Percentiles rank a stretch among this genome's conserved stretches.
Conservation (phyloP, 1,140 invertebrate species). For the Microplitis mediator region DNA sequence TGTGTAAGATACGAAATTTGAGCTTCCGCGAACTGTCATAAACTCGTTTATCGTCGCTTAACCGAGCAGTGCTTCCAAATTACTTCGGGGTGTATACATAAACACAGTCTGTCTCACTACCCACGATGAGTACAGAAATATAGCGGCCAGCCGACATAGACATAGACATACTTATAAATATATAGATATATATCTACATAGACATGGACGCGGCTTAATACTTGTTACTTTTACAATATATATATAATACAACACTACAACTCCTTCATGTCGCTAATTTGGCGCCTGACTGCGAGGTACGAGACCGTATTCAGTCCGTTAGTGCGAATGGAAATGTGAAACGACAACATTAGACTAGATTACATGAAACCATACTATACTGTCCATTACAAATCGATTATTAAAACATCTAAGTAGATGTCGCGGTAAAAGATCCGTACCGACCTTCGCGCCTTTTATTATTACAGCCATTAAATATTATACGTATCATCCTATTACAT, state of each 20-base stretch:
- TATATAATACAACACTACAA: too few species aligned
- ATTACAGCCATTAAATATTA: too few species aligned
- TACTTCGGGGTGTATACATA: constrained; percentile 9
- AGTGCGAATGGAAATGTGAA: constrained; percentile 16
- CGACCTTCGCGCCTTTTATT: too few species aligned
- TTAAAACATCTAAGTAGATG: too few species aligned
- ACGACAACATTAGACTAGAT: constrained; percentile 9
- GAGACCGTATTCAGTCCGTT: constrained; percentile 15
- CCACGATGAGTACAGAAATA: constrained; percentile 1
- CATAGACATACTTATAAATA: too few species aligned
- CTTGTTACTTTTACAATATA: too few species aligned
- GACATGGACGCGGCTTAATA: too few species aligned
- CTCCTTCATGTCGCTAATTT: background rate
- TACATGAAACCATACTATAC: background rate
- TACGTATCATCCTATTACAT: too few species aligned
- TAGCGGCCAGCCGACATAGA: background rate
- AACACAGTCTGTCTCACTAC: constrained; percentile 5
- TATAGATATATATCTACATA: too few species aligned
- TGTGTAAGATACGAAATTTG: background rate
- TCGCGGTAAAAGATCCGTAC: too few species aligned
- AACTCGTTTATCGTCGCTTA: constrained; percentile 17
- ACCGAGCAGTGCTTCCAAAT: constrained; percentile 13
- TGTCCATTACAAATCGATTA: too few species aligned
- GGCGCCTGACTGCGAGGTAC: constrained; percentile 1
- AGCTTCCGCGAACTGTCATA: constrained; percentile 18